Conservation (phyloP, 35 echinoderm and acorn worm genomes). For the Chiridota heheva region DNA sequence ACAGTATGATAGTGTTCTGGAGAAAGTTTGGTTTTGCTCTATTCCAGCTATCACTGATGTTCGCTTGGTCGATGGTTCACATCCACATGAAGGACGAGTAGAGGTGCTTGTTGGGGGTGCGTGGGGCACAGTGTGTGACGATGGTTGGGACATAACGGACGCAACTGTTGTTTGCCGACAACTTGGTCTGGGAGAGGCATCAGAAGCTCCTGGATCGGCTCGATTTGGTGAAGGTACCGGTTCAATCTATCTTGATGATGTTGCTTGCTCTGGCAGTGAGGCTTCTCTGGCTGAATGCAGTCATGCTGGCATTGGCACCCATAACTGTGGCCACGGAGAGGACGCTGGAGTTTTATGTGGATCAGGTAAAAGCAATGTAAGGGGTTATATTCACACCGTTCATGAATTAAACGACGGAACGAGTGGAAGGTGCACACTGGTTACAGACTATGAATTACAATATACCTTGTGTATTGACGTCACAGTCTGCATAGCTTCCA, state of each 20-base stretch:
- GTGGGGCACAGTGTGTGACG: conserved; percentile 11
- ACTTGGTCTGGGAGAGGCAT: background rate
- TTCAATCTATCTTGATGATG: conserved; percentile 23
- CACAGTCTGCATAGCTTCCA: too few species aligned
- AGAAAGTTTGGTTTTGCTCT: too few species aligned
- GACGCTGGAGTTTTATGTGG: too few species aligned
- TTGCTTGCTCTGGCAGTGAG: conserved; percentile 50
- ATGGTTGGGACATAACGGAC: background rate
- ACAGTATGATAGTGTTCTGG: too few species aligned
- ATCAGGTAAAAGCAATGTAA: too few species aligned
- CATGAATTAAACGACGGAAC: too few species aligned
- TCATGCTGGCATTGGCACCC: background rate
- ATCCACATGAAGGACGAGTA: conserved; percentile 13
- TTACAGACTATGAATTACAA: too few species aligned
- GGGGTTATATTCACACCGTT: too few species aligned
- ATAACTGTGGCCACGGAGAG: conserved; percentile 48
- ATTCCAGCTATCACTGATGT: conserved; percentile 6
- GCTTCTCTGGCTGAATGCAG: conserved; percentile 10
- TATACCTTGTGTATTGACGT: too few species aligned
- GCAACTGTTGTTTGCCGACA: background rate
- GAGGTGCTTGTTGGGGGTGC: background rate
- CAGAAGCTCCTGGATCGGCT: background rate
- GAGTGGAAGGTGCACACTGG: too few species aligned
- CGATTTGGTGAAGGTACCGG: conserved; percentile 13
- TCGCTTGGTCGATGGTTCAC: background rate